Base-by-base conservation (phyloP, 2,888 invertebrate species). In the Macrophya annulata region DNA sequence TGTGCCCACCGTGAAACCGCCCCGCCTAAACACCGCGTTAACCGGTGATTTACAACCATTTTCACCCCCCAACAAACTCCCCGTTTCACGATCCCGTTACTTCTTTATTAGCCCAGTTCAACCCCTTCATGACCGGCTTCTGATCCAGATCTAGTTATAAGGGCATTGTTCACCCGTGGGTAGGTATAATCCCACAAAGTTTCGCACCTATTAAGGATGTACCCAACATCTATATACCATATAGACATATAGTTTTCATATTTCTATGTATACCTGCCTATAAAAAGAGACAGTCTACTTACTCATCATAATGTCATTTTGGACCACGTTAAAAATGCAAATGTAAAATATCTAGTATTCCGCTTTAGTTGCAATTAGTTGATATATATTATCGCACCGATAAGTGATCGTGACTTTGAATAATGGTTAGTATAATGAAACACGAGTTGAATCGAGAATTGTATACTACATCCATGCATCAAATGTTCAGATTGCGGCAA, bases 21-120 rank as follows among this genome's bases (percentile, higher is more conserved):
- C 93, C 92, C 93, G 92, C 92, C 92, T 93, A 93, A 93, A 93
- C 92, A 93, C 88, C 91, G 92, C 90, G 92, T 93, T 93, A 93
- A 92, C 92, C 91, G 91, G 91, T 93, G 93, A 93, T 93, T 93
- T 93, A 93, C 92, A 92, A 91, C 89, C 68, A 83, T 83, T 81
- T 81, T 77, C 77, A 51, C 25, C 81, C 77, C 77, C 76, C 51
- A 25, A n/a, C 17, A 43, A 74, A 45, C 74, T 55, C 81, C 81
- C 81, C 81, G 55, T 65, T 45, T 40, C 62, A 37, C 31, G 37
- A 37, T 45, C 83, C 71, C 17, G 45, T n/a, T 83, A n/a, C 21
- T 71, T 83, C 83, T 83, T 83, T 83, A 83, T 83, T 83, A 83
- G 83, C 83, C 81, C 15, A 1, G 40, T 51, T 48, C 31, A 83